Base-by-base conservation (phyloP, 2,797 vertebrate genomes). In the Typhlichthys subterraneus region DNA sequence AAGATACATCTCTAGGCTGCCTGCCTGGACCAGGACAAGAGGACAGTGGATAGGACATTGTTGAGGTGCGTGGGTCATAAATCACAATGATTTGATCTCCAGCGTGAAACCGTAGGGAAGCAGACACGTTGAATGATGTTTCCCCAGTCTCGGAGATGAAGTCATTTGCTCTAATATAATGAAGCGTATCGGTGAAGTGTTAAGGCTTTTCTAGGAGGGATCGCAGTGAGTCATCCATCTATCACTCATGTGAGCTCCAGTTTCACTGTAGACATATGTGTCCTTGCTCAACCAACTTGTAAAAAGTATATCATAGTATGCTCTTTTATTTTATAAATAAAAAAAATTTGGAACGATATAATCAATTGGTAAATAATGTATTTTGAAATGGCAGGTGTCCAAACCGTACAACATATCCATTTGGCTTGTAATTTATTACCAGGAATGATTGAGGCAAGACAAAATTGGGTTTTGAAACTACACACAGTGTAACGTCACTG, bases 121-220 rank as follows among this genome's bases (percentile, higher is more conserved):
- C 45, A 51, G 23, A 50, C 53, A 75, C 68, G 70, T 52, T 78
- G 82, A 85, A 70, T 42, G 80, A 85, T 85, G 73, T 38, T 4
- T 38, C 59, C 38, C 13, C 4, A 9, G 4, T 72, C 64, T 52
- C 7, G 45, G n/a, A 63, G 67, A 82, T 86, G 73, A 87, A 78
- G 82, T 81, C 61, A 86, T 86, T 65, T 77, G 77, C 63, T 81
- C 72, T 79, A 79, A 76, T 55, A 80, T 81, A 86, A 87, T 84
- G 77, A 85, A 75, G 82, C 74, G 48, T 70, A 80, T 73, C 82
- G 74, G 66, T 57, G 49, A 80, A 70, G 65, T 80, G 74, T 81
- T 69, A 69, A 80, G 62, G 69, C 65, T 63, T 75, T 66, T 76
- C 68, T 61, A 12, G 65, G 66, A 71, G 57, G 60, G 61, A 73